phyloP scores from a whole-genome alignment of 2,888 invertebrate genomes.

The Neoascia interrupta region DNA sequence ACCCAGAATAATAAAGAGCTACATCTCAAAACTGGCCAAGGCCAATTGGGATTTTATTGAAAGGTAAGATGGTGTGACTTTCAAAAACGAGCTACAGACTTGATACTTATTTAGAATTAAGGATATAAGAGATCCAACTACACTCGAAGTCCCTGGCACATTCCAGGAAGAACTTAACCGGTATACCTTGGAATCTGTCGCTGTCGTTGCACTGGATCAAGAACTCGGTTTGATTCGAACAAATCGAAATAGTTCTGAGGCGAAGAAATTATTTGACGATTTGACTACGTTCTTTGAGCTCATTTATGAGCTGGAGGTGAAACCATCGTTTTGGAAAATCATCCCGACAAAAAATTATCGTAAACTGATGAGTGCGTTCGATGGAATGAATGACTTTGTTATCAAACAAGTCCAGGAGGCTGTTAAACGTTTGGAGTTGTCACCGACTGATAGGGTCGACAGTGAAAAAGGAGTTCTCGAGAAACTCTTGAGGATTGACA shows the following conservation, averaged over 20 bases:
- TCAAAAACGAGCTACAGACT: background rate
- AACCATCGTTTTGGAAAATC: constrained; percentile 73
- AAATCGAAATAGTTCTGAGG: constrained; percentile 62
- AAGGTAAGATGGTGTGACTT: constrained; percentile 71
- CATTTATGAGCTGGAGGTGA: constrained; percentile 71
- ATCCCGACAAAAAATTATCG: constrained; percentile 71
- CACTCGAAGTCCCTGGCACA: constrained; percentile 78
- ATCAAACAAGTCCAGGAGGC: constrained; percentile 76
- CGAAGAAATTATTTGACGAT: constrained; percentile 68
- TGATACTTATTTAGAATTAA: constrained; percentile 74
- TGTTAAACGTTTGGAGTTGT: constrained; percentile 72
- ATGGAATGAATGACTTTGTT: constrained; percentile 73
- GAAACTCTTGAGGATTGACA: constrained; percentile 83
- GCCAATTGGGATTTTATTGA: constrained; percentile 79
- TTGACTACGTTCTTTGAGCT: constrained; percentile 53
- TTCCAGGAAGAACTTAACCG: constrained; percentile 81
- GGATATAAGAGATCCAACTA: constrained; percentile 73
- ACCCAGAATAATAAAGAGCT: constrained; percentile 82
- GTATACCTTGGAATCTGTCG: constrained; percentile 82
- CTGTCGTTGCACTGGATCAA: constrained; percentile 79
- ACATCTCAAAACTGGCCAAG: constrained; percentile 80
- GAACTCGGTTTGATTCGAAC: constrained; percentile 74
- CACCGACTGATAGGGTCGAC: constrained; percentile 66
- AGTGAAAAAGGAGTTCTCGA: constrained; percentile 83
- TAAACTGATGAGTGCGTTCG: constrained; percentile 71